Evolutionary conservation across 1,140 invertebrate genomes (phyloP).

Genomic region (Drosophila baimaii): DNA sequence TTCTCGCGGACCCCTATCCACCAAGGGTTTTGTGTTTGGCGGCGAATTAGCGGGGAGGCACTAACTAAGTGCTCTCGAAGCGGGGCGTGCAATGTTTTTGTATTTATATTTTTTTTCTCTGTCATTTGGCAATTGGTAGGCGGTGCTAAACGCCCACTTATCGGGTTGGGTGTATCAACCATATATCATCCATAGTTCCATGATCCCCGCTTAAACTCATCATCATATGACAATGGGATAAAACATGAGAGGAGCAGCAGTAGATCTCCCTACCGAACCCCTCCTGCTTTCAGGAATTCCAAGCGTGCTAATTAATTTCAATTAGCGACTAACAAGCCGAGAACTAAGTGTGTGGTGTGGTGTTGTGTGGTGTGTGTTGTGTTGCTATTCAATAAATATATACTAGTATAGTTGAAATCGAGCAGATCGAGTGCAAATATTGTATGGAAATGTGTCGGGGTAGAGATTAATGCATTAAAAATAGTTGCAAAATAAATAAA

Average conservation of each 20-base stretch:
- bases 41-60: slow-evolving; percentile 16
- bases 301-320: slow-evolving; percentile 78
- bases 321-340: slow-evolving; percentile 69
- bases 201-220: slow-evolving; percentile 11
- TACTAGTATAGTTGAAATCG: slow-evolving; percentile 32
- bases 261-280: slow-evolving; percentile 13
- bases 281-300: slow-evolving; percentile 33
- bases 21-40: slow-evolving; percentile 24
- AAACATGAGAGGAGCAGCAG: slow-evolving; percentile 14
- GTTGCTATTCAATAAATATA: slow-evolving; percentile 26
- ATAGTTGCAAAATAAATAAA: slow-evolving; percentile 19
- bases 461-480: slow-evolving; percentile 45
- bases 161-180: slow-evolving; percentile 3
- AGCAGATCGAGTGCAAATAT: slow-evolving; percentile 30
- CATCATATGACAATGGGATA: slow-evolving; percentile 69
- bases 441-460: slow-evolving; percentile 44
- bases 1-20: neutral
- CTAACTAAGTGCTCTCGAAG: slow-evolving; percentile 41
- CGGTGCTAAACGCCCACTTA: slow-evolving; percentile 44
- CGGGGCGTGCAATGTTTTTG: slow-evolving; percentile 6
- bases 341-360: slow-evolving; percentile 38
- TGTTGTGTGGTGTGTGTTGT: slow-evolving; percentile 25
- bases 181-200: slow-evolving; percentile 11
- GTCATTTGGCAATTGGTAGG: slow-evolving; percentile 10
- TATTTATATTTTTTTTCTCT: neutral